Evolutionary conservation across 64 coral and sea anemone genomes (phyloP).

Genomic region (Cladopsammia gracilis): DNA sequence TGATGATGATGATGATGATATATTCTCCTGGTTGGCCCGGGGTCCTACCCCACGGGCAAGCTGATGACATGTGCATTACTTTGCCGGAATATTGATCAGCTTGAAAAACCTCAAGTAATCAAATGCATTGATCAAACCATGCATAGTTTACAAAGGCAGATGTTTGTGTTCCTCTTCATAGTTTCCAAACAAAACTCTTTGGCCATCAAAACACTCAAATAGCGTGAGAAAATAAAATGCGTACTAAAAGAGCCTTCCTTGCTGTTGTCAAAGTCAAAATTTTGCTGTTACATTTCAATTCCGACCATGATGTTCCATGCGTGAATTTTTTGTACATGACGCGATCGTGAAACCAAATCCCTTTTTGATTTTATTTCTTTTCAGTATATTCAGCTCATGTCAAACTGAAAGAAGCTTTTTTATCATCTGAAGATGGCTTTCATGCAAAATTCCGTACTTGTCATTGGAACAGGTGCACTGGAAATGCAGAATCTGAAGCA

Average conservation of each 20-base stretch:
- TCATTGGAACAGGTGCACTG: background rate
- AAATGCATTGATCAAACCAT: conserved; percentile 30
- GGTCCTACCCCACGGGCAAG: too few relatives aligned
- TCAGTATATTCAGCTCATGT: background rate
- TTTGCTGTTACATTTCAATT: background rate
- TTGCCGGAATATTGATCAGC: conserved; percentile 11
- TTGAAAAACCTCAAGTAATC: conserved; percentile 4
- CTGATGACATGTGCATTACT: too few relatives aligned
- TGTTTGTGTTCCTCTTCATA: conserved; percentile 18
- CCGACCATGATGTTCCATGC: background rate
- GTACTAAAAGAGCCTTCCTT: background rate
- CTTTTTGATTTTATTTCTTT: background rate
- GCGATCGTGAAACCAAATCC: background rate
- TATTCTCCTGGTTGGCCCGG: too few relatives aligned
- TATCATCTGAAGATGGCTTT: background rate
- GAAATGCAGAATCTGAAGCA: background rate
- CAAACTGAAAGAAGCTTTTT: background rate
- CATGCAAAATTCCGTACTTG: conserved; percentile 33
- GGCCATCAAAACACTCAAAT: background rate
- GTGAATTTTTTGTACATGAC: background rate
- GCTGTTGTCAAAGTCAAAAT: conserved; percentile 11
- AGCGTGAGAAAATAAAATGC: conserved; percentile 3
- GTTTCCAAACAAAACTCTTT: background rate
- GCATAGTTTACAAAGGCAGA: conserved; percentile 15
- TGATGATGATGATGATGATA: too few relatives aligned